Percentiles rank a stretch among this genome's conserved stretches.
These are phyloP conservation scores for Anoplophora glabripennis DNA, from an alignment of 1,140 invertebrate species.

Conservation along the genomic window DNA sequence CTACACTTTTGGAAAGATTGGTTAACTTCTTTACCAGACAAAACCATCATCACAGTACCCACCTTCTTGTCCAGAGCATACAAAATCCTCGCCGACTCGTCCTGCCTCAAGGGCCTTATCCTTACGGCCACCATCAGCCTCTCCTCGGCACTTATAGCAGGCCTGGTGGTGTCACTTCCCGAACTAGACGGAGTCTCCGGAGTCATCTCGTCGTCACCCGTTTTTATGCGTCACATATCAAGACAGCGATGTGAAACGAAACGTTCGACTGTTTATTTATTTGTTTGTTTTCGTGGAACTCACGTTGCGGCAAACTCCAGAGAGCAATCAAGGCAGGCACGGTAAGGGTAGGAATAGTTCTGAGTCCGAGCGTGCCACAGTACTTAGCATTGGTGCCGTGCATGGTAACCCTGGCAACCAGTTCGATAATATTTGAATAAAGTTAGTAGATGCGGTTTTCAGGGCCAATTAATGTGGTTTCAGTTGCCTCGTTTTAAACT, in stretches of 20 bases:
- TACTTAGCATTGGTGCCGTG: neutral
- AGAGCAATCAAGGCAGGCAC: too few relatives aligned
- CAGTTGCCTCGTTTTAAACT: too few relatives aligned
- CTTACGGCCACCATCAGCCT: constrained; percentile 48
- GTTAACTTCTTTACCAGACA: too few relatives aligned
- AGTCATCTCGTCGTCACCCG: constrained; percentile 34
- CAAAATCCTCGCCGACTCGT: constrained; percentile 39
- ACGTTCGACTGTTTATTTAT: too few relatives aligned
- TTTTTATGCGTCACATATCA: neutral
- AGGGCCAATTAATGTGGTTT: too few relatives aligned
- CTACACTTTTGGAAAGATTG: too few relatives aligned
- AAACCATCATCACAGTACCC: too few relatives aligned
- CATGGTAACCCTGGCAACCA: constrained; percentile 18
- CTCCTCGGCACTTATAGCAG: constrained; percentile 34
- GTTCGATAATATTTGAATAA: constrained; percentile 29
- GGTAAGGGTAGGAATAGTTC: too few relatives aligned
- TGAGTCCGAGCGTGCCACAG: too few relatives aligned
- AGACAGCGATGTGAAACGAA: too few relatives aligned
- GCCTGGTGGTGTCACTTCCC: constrained; percentile 34
- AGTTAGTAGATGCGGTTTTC: neutral
- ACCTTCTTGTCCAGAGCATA: constrained; percentile 44
- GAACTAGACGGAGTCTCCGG: constrained; percentile 40
- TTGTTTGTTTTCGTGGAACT: too few relatives aligned
- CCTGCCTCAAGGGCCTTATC: constrained; percentile 41
- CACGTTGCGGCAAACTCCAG: too few relatives aligned